phyloP scores from a whole-genome alignment of 2,113 vertebrate genomes.

The Merops nubicus region DNA sequence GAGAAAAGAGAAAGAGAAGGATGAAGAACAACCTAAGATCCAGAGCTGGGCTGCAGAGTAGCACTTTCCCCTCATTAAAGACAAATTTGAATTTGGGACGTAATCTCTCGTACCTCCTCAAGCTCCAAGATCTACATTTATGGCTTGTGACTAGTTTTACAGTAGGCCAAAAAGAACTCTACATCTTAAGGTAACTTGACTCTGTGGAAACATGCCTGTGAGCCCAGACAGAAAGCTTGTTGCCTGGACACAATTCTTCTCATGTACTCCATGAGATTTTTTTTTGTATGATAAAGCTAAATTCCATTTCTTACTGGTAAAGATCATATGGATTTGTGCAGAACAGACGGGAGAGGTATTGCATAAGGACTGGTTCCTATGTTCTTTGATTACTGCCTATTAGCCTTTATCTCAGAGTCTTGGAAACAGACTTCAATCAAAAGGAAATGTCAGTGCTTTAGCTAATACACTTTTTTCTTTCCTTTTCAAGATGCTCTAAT shows the following conservation, averaged over 20 bases:
- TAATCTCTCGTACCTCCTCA: background rate
- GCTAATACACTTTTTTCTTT: constrained; percentile 26
- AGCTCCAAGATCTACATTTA: background rate
- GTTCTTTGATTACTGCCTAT: constrained; percentile 43
- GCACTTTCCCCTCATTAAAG: background rate
- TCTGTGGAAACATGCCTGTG: background rate
- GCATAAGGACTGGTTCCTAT: constrained; percentile 21
- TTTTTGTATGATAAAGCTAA: background rate
- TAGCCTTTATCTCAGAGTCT: constrained; percentile 43
- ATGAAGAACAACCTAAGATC: background rate
- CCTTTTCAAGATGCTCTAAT: constrained; percentile 32
- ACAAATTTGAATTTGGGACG: background rate
- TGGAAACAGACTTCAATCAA: constrained; percentile 39
- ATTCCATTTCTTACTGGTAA: background rate
- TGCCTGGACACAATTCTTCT: background rate
- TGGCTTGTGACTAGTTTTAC: background rate
- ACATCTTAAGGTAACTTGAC: background rate
- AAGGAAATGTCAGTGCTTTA: constrained; percentile 57
- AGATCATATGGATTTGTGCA: background rate
- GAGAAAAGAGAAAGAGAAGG: background rate
- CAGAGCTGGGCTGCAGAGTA: background rate
- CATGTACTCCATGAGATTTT: background rate
- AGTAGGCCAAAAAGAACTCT: background rate
- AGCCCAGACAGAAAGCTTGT: background rate
- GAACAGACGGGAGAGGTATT: constrained; percentile 14